These are phyloP conservation scores for Drosophila vallismaia DNA, from an alignment of 2,888 invertebrate genomes.

Conservation along the genomic window DNA sequence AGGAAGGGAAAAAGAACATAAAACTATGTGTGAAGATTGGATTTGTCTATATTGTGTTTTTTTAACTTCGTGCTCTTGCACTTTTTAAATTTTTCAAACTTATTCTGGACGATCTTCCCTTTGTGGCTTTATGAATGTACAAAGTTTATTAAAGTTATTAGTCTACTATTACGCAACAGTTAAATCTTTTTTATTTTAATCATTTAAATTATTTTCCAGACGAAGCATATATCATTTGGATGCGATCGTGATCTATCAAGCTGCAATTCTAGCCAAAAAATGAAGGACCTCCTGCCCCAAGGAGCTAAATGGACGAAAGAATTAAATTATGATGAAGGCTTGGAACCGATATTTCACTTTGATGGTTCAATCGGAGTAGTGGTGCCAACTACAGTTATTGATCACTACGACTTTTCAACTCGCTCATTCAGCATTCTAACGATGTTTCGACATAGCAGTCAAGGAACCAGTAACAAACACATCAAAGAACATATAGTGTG, in stretches of 20 bases:
- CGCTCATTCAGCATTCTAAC: constrained; percentile 95
- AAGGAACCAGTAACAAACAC: constrained; percentile 91
- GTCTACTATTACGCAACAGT: too few relatives aligned
- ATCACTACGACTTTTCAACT: constrained; percentile 87
- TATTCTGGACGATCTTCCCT: too few relatives aligned
- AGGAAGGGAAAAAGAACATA: too few relatives aligned
- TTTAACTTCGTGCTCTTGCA: too few relatives aligned
- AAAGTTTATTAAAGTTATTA: too few relatives aligned
- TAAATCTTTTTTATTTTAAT: too few relatives aligned
- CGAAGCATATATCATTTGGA: constrained; percentile 94
- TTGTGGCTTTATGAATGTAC: too few relatives aligned
- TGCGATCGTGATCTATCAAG: constrained; percentile 92
- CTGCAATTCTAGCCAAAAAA: constrained; percentile 74
- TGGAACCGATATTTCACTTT: constrained; percentile 97
- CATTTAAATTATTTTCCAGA: constrained; percentile 57
- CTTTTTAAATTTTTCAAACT: too few relatives aligned
- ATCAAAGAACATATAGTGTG: constrained; percentile 98
- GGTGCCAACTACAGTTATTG: constrained; percentile 91
- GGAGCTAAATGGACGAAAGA: constrained; percentile 93
- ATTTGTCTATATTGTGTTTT: too few relatives aligned
- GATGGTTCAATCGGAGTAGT: constrained; percentile 96
- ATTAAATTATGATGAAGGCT: constrained; percentile 92
- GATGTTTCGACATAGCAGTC: constrained; percentile 96
- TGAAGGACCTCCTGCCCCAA: constrained; percentile 81
- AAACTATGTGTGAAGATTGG: too few relatives aligned